Conservation (phyloP, 2,797 vertebrate genomes). For the Cheirogaleus major region DNA sequence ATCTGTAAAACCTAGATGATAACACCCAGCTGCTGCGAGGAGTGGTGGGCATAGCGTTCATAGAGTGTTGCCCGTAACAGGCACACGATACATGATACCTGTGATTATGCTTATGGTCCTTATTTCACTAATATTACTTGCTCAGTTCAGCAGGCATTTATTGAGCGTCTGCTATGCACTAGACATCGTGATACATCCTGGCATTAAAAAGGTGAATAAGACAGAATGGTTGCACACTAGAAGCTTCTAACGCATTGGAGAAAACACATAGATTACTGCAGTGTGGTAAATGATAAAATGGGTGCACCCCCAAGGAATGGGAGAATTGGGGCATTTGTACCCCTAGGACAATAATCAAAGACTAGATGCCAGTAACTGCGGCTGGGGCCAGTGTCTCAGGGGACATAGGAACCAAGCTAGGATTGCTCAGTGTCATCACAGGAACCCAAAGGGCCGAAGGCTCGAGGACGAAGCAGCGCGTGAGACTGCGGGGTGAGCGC, state of each 20-base stretch:
- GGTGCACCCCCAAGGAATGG: not conserved
- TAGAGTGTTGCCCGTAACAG: rapidly evolving
- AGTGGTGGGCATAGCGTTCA: rapidly evolving
- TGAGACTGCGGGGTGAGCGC: not conserved
- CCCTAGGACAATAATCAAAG: not conserved
- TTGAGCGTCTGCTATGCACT: not conserved
- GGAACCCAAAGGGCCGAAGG: not conserved
- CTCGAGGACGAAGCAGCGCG: not conserved
- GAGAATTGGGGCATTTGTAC: not conserved
- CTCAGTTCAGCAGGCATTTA: not conserved
- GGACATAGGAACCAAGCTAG: not conserved
- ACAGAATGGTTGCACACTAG: not conserved
- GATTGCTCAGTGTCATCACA: too few species aligned
- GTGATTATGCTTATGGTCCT: rapidly evolving
- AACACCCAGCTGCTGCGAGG: not conserved
- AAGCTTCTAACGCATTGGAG: not conserved
- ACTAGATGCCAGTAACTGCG: not conserved
- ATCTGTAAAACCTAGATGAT: not conserved
- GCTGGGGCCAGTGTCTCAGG: not conserved
- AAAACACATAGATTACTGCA: not conserved
- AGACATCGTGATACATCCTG: not conserved
- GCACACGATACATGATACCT: not conserved
- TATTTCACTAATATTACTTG: not conserved
- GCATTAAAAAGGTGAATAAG: not conserved
- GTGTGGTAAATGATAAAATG: not conserved